Percentiles rank a stretch among this genome's conserved stretches.
phyloP scores from a whole-genome alignment of 92 coral and sea anemone species.

The Zoanthus solanderi region DNA sequence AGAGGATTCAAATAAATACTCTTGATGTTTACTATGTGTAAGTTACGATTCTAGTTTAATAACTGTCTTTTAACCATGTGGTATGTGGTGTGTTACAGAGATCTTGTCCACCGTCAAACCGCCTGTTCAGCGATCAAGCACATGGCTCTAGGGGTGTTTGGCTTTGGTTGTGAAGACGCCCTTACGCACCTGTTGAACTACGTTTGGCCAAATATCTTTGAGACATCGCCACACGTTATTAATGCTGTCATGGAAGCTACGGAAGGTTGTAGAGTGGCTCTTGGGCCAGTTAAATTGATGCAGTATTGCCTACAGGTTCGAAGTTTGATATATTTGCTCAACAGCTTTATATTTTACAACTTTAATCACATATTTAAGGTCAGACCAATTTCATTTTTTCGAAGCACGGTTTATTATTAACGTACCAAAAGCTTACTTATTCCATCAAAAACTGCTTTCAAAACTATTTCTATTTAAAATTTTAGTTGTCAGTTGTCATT shows the following conservation, averaged over 20 bases:
- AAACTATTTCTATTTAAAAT: no score
- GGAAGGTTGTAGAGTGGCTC: constrained; percentile 96
- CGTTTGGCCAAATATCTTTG: constrained; percentile 99
- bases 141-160: constrained; percentile 99
- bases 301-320: constrained; percentile 97
- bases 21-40: background rate
- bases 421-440: no score
- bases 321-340: background rate
- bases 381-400: no score
- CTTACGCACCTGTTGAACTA: constrained; percentile 93
- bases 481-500: no score
- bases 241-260: constrained; percentile 98
- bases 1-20: background rate
- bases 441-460: no score
- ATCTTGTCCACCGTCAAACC: constrained; percentile 97
- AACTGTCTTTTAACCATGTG: constrained; percentile 1
- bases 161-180: constrained; percentile 99
- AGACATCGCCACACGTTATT: constrained; percentile 98
- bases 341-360: background rate
- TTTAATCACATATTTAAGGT: no score
- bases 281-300: constrained; percentile 90
- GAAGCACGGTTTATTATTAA: no score
- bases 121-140: constrained; percentile 99
- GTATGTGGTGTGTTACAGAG: constrained; percentile 58
- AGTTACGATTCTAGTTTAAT: background rate